phyloP scores from a whole-genome alignment of 1,140 invertebrate genomes.

The Sinella curviseta region DNA sequence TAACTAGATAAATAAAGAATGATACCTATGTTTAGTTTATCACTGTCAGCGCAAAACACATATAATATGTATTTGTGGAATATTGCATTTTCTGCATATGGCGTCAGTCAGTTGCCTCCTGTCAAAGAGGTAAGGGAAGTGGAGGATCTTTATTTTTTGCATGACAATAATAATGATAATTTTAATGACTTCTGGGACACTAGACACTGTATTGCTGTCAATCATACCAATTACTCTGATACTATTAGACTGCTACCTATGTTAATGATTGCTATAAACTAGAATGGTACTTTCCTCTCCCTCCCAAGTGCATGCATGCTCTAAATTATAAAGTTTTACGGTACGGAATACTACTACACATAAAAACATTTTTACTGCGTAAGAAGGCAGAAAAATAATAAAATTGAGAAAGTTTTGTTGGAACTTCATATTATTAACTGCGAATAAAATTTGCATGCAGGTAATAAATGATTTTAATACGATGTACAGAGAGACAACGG shows the following conservation, averaged over 20 bases:
- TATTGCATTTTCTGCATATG: not conserved
- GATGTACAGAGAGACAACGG: too few species aligned
- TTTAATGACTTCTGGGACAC: conserved; percentile 9
- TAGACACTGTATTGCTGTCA: not conserved
- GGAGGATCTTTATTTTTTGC: not conserved
- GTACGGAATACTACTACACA: not conserved
- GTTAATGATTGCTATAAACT: not conserved
- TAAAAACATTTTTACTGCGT: not conserved
- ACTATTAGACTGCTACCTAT: not conserved
- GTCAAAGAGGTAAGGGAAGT: too few species aligned
- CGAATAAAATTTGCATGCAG: not conserved
- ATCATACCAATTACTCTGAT: conserved; percentile 2
- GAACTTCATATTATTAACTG: too few species aligned
- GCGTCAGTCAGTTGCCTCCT: too few species aligned
- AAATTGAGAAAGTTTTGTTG: not conserved
- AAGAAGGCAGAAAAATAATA: not conserved
- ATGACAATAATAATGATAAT: conserved; percentile 8
- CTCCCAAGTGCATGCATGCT: too few species aligned
- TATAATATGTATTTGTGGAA: not conserved
- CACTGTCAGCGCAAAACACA: too few species aligned
- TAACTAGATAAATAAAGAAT: not conserved
- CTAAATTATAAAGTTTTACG: too few species aligned
- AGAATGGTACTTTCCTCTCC: not conserved
- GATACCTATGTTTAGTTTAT: not conserved
- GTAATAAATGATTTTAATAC: not conserved